phyloP scores from a whole-genome alignment of 2,797 vertebrate genomes.

The Diplodus sargus region DNA sequence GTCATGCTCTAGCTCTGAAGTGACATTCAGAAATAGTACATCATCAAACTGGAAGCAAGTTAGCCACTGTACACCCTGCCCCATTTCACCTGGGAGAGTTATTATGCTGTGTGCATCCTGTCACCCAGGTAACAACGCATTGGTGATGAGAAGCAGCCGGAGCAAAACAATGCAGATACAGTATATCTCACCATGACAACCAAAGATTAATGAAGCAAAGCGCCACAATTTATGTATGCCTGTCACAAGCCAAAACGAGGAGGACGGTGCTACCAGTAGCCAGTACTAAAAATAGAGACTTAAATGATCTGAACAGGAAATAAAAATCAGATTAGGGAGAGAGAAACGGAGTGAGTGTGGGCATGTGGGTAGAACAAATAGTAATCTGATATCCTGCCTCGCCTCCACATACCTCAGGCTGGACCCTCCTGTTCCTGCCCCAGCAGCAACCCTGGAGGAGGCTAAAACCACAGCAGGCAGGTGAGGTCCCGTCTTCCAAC shows the following conservation, averaged over 20 bases:
- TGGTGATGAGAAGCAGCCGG: constrained; percentile 4
- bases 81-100: constrained; percentile 35
- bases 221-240: not conserved
- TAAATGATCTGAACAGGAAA: not conserved
- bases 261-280: not conserved
- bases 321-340: not conserved
- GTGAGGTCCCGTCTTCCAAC: constrained; percentile 80
- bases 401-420: constrained; percentile 81
- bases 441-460: constrained; percentile 82
- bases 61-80: constrained; percentile 6
- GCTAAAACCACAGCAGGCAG: constrained; percentile 81
- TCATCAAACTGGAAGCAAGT: constrained; percentile 5
- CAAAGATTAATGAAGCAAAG: constrained; percentile 34
- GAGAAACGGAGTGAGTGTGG: not conserved
- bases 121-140: constrained; percentile 56
- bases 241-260: not conserved
- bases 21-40: not conserved
- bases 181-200: constrained; percentile 35
- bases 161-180: constrained; percentile 43
- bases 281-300: constrained; percentile 19
- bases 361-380: not conserved
- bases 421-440: constrained; percentile 81
- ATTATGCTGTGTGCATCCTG: constrained; percentile 21
- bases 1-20: not conserved
- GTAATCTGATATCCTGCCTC: not conserved